Base-by-base conservation (phyloP, 2,797 vertebrate genomes). In the Nannoperca australis region DNA sequence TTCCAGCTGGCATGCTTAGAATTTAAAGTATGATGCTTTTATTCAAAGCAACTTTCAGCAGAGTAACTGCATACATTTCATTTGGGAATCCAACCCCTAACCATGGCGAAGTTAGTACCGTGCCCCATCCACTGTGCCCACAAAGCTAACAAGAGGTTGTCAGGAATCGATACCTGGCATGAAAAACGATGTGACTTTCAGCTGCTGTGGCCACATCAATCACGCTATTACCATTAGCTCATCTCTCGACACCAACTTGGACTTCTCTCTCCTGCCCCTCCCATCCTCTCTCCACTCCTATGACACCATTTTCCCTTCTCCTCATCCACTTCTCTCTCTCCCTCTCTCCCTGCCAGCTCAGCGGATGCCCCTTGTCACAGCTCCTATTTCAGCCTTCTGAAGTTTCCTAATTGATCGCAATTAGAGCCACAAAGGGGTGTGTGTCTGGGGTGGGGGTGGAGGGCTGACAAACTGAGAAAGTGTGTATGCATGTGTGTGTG, bases 401-500 rank as follows among this genome's bases (percentile, higher is more conserved):
- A 94, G 91, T 94, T 94, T 95, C 91, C 88, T 94, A 94, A 95
- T 94, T 95, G 94, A 95, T 95, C 89, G 93, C 94, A 93, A 93
- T 95, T 94, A 94, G 90, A 95, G 90, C 89, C 63, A 76, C 79
- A 82, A 82, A 74, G 59, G 74, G 68, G 64, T 49, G 60, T 10
- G 36, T 38, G 36, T 38, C 8, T 10, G 32, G 32, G 75, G 62
- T 5, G 4, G 32, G n/a, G 12, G 30, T 17, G 40, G 55, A 20
- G 32, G 20, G 27, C 53, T 47, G 73, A 68, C 72, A 77, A 79
- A 74, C 58, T n/a, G 82, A 82, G 76, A 89, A 79, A 72, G 74
- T 70, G 69, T 73, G 66, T 67, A 50, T 54, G 36, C 62, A 47
- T 70, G 67, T 70, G 44, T 73, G 58, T 69, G 60, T 70, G 66